phyloP scores from a whole-genome alignment of 2,888 invertebrate species.

The Vesta saturnalis region DNA sequence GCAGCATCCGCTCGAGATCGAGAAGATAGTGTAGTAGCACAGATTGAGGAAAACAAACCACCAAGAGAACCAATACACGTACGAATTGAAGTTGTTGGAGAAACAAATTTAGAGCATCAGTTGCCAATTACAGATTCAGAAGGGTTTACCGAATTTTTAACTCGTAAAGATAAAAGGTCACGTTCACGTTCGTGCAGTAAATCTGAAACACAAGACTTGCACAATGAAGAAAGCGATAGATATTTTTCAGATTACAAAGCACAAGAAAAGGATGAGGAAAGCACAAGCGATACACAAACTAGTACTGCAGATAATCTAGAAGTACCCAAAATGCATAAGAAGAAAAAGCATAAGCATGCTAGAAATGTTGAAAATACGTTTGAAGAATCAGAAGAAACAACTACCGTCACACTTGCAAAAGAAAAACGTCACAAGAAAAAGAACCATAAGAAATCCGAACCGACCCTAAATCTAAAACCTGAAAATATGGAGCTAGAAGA shows the following conservation, averaged over 20 bases:
- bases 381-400: no score
- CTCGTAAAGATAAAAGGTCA: constrained; percentile 48
- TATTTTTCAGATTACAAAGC: neutral
- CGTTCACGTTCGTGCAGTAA: constrained; percentile 48
- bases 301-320: no score
- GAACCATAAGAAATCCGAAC: no score
- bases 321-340: no score
- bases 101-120: constrained; percentile 37
- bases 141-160: constrained; percentile 51
- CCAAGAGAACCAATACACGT: constrained; percentile 44
- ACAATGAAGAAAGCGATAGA: constrained; percentile 12
- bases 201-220: constrained; percentile 6
- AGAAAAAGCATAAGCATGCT: neutral
- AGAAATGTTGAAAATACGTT: no score
- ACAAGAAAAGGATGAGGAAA: no score
- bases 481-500: no score
- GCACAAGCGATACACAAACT: no score
- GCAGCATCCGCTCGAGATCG: constrained; percentile 23
- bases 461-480: no score
- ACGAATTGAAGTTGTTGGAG: constrained; percentile 41
- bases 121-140: constrained; percentile 45
- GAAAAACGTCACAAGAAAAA: no score
- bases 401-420: no score
- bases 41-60: neutral
- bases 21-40: neutral